A percentile compares a stretch with the other conserved stretches of the same genome.
Evolutionary conservation across 2,888 invertebrate genomes (phyloP).

Genomic region (Thysanoteuthis rhombus): DNA sequence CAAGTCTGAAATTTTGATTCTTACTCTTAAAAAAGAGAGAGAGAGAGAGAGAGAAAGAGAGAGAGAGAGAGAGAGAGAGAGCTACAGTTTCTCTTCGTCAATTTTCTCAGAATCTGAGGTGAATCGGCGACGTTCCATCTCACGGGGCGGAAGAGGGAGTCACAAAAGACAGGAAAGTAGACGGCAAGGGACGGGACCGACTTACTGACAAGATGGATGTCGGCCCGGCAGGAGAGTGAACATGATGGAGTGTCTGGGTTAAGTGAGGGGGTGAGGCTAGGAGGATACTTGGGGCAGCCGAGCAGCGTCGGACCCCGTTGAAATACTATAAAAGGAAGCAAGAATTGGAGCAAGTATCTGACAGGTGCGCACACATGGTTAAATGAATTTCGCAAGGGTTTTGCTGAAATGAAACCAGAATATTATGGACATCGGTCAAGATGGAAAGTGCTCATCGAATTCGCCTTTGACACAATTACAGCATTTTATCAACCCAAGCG

Average conservation of each 20-base stretch:
- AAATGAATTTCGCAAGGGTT: background rate
- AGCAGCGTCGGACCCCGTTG: background rate
- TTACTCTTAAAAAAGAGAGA: too few relatives aligned
- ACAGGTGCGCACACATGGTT: conserved; percentile 12
- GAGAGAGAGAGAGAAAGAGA: background rate
- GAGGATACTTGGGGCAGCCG: background rate
- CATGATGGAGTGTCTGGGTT: background rate
- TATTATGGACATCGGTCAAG: background rate
- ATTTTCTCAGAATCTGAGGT: background rate
- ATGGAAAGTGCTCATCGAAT: background rate
- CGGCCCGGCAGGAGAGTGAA: background rate
- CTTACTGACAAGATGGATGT: conserved; percentile 12
- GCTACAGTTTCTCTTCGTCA: background rate
- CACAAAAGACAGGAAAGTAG: background rate
- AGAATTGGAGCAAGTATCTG: background rate
- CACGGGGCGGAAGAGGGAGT: background rate
- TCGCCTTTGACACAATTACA: too few relatives aligned
- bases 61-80: background rate
- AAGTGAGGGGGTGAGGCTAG: too few relatives aligned
- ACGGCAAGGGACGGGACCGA: background rate
- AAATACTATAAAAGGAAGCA: conserved; percentile 12
- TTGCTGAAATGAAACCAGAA: background rate
- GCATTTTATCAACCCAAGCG: too few relatives aligned
- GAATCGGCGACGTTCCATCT: background rate
- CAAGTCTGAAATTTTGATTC: too few relatives aligned